Conservation (phyloP, 2,113 vertebrate species). For the Orthonyx spaldingii region DNA sequence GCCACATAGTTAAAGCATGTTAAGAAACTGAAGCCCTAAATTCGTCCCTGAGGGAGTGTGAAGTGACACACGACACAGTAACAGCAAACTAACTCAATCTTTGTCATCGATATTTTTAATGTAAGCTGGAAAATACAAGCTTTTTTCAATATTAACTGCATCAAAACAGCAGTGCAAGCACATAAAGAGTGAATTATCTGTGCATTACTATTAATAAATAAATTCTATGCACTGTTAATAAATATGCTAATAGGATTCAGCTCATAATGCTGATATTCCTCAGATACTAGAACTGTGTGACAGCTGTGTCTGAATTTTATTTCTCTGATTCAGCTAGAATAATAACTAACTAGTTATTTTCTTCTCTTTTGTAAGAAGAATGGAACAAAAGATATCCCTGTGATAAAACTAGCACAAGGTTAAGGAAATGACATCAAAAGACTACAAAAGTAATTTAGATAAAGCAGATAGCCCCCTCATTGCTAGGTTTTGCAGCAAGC, state of each 20-base stretch:
- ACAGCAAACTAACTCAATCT: not conserved
- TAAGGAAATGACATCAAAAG: slow-evolving; percentile 10
- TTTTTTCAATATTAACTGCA: slow-evolving; percentile 5
- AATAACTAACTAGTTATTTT: slow-evolving; percentile 33
- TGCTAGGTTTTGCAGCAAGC: not conserved
- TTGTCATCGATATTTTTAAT: slow-evolving; percentile 19
- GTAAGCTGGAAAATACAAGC: slow-evolving; percentile 2
- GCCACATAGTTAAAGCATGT: not conserved
- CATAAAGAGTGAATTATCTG: not conserved
- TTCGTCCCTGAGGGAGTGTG: slow-evolving; percentile 31
- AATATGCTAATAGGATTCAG: slow-evolving; percentile 23
- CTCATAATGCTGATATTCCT: slow-evolving; percentile 20
- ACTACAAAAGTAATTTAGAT: not conserved
- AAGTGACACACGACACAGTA: not conserved
- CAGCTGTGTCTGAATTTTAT: slow-evolving; percentile 15
- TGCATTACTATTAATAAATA: slow-evolving; percentile 19
- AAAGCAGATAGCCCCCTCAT: not conserved
- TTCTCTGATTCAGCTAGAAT: slow-evolving; percentile 22
- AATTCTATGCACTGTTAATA: not conserved
- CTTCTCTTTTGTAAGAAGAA: not conserved
- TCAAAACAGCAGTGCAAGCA: not conserved
- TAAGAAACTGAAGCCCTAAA: not conserved
- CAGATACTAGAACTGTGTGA: not conserved
- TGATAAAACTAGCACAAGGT: slow-evolving; percentile 23
- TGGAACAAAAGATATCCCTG: not conserved